Evolutionary conservation across 2,888 invertebrate species (phyloP).

Genomic region (Tanytarsus gracilentus): DNA sequence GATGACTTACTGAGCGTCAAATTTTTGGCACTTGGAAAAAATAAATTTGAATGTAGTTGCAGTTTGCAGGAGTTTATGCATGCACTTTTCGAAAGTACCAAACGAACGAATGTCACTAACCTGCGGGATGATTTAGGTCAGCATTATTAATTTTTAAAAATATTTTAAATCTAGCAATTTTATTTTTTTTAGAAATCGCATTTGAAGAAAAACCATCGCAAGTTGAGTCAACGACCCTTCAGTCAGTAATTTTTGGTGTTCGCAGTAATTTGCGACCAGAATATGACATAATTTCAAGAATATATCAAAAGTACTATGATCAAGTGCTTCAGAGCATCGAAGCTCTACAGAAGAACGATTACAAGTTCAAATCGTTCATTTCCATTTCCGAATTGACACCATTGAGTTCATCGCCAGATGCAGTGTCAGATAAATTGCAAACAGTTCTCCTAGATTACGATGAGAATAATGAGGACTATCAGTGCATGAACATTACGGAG

Average conservation of each 20-base stretch:
- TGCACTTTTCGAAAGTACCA: conserved; percentile 33
- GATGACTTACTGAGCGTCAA: conserved; percentile 46
- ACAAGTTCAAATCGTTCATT: background rate
- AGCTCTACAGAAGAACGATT: background rate
- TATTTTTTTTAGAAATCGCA: too few species aligned
- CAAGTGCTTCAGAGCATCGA: conserved; percentile 31
- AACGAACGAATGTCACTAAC: conserved; percentile 23
- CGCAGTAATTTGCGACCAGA: background rate
- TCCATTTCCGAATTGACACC: background rate
- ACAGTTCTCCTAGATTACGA: conserved; percentile 33
- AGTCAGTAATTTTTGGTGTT: background rate
- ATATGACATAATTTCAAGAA: conserved; percentile 16
- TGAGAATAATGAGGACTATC: conserved; percentile 38
- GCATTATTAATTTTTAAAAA: background rate
- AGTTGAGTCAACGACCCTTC: background rate
- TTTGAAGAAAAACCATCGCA: background rate
- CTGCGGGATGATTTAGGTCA: conserved; percentile 12
- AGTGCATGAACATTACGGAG: conserved; percentile 40
- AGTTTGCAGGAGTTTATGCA: conserved; percentile 47
- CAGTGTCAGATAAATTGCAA: background rate
- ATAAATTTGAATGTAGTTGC: conserved; percentile 54
- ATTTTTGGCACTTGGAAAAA: conserved; percentile 48
- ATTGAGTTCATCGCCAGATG: background rate
- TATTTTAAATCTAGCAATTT: background rate
- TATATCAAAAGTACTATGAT: conserved; percentile 9